Evolutionary conservation across 2,797 vertebrate species (phyloP).

Genomic region (Cynodonichthys magdalenae): DNA sequence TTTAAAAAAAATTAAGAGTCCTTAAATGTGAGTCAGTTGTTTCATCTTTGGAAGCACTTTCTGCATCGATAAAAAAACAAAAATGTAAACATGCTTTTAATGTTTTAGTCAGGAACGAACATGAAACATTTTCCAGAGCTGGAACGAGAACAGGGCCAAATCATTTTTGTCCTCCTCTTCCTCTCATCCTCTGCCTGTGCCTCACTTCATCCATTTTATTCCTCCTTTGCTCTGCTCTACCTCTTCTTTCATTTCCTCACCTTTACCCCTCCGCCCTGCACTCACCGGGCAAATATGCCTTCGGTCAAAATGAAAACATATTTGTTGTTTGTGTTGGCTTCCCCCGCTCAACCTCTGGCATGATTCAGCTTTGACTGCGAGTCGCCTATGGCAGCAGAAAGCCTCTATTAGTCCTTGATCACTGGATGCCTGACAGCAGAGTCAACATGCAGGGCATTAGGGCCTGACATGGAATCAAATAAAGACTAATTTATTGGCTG

Average conservation of each 20-base stretch:
- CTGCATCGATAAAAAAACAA: conserved; percentile 46
- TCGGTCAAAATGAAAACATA: conserved; percentile 75
- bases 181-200: conserved; percentile 27
- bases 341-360: conserved; percentile 57
- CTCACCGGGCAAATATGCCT: conserved; percentile 65
- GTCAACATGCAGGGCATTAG: conserved; percentile 74
- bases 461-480: conserved; percentile 75
- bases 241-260: conserved; percentile 53
- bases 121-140: conserved; percentile 64
- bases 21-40: conserved; percentile 29
- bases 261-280: conserved; percentile 36
- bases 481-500: conserved; percentile 75
- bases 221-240: conserved; percentile 43
- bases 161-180: conserved; percentile 23
- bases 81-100: conserved; percentile 61
- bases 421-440: conserved; percentile 72
- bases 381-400: conserved; percentile 68
- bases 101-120: conserved; percentile 55
- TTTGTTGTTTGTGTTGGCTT: conserved; percentile 77
- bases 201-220: conserved; percentile 39
- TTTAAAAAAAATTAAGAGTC: conserved; percentile 21
- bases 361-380: conserved; percentile 59
- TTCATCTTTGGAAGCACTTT: conserved; percentile 41
- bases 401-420: conserved; percentile 78
- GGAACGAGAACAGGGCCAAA: conserved; percentile 31